Evolutionary conservation across 2,113 vertebrate genomes (phyloP), one percentile per base, ranked within the genome.

Genomic region (Megalops atlanticus): DNA sequence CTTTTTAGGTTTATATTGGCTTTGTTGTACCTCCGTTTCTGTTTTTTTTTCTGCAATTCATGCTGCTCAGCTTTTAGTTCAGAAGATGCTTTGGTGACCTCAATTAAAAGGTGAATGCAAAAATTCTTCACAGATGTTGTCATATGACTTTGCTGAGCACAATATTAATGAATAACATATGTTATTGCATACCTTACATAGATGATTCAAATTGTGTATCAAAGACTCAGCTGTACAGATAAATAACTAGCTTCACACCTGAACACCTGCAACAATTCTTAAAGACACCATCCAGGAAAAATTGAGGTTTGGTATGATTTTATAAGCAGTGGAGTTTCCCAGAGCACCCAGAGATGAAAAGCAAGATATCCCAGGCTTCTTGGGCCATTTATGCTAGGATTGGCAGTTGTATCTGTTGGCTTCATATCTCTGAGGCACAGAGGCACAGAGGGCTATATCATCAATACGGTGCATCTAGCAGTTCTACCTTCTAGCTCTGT

Each of bases 361-460:
- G 31, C n/a, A 27, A 78, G 83, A 80, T 80, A 80, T 31, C n/a
- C 21, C 21, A 21, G 24, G 70, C 75, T 27, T 76, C 58, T 76
- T 11, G 79, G 54, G 76, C 76, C 74, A 70, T 76, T 80, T 83
- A 70, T 74, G 68, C 73, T 36, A 78, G 41, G 33, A 78, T 43
- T 76, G 31, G 39, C 68, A 38, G 64, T 54, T 73, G 18, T 36
- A 39, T 74, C 24, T 77, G 33, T n/a, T 36, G 15, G 47, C 24
- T 11, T 40, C 4, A 4, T 81, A 68, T 74, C 77, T 77, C 76
- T 77, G 54, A 75, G 72, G 58, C 80, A 40, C 68, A 82, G 54
- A 75, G 72, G 58, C 80, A 40, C 68, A 82, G 76, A 84, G 75
- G 70, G 76, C 58, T 81, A 74, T 49, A 38, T 84, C 24, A 71